Conservation (phyloP, 1,140 invertebrate species). For the Galendromus occidentalis region DNA sequence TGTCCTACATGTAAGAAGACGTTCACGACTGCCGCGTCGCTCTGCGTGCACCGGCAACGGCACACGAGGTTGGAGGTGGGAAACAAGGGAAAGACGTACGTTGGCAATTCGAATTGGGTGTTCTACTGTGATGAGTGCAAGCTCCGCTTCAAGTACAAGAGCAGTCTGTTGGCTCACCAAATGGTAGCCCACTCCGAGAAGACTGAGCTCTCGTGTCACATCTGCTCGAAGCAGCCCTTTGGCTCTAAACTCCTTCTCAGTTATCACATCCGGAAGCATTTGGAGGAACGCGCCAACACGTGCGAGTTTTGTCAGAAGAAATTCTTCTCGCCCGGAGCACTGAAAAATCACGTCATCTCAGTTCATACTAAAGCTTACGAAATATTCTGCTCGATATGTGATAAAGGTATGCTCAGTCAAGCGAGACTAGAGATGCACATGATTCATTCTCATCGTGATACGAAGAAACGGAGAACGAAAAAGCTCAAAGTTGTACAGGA, state of each 20-base stretch:
- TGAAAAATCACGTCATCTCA: background rate
- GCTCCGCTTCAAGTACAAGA: background rate
- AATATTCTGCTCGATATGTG: background rate
- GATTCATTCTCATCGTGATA: background rate
- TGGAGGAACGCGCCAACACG: background rate
- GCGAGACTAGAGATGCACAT: background rate
- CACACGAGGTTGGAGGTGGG: background rate
- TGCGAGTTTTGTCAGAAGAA: background rate
- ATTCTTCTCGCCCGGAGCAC: background rate
- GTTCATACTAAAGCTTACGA: slow-evolving; percentile 2
- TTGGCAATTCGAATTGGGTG: background rate
- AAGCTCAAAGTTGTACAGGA: too few relatives aligned
- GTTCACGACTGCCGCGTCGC: background rate
- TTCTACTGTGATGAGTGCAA: slow-evolving; percentile 2
- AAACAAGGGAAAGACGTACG: background rate
- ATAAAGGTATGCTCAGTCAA: background rate
- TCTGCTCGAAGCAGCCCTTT: background rate
- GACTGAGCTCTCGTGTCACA: background rate
- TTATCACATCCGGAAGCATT: slow-evolving; percentile 4
- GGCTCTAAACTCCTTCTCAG: background rate
- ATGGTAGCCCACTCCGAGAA: background rate
- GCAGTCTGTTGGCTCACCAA: background rate
- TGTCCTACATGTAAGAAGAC: background rate
- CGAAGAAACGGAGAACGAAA: background rate
- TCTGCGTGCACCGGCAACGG: background rate